These are phyloP conservation scores for Oxygymnocypris stewartii DNA, from an alignment of 2,113 vertebrate species.

Conservation along the genomic window DNA sequence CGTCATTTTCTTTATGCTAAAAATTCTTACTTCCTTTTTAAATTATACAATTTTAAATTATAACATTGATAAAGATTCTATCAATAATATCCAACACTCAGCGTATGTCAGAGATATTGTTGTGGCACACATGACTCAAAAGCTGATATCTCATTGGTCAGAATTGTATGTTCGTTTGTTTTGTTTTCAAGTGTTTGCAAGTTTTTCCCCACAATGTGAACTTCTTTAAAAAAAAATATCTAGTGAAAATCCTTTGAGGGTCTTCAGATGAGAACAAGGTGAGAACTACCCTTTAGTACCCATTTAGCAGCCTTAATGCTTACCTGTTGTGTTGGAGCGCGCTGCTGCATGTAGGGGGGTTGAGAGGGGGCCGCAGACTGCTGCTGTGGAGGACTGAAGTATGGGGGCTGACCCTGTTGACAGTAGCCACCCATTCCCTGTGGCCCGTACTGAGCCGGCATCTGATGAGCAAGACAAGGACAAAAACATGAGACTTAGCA, in stretches of 20 bases:
- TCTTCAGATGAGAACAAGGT: neutral
- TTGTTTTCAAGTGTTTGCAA: neutral
- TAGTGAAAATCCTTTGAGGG: neutral
- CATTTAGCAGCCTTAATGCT: slow-evolving; percentile 49
- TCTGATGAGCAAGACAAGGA: slow-evolving; percentile 73
- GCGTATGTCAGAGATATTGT: too few species aligned
- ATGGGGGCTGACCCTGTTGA: slow-evolving; percentile 87
- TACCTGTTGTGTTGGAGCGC: slow-evolving; percentile 89
- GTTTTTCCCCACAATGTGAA: neutral
- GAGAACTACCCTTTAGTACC: neutral
- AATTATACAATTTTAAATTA: too few species aligned
- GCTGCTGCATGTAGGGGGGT: slow-evolving; percentile 85
- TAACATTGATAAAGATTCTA: neutral
- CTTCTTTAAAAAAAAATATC: neutral
- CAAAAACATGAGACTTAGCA: neutral
- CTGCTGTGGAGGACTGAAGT: slow-evolving; percentile 88
- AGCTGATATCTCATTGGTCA: neutral
- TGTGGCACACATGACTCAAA: neutral
- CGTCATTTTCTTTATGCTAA: neutral
- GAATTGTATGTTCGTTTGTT: too few species aligned
- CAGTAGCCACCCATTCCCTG: slow-evolving; percentile 86
- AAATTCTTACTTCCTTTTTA: neutral
- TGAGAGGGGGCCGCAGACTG: slow-evolving; percentile 84
- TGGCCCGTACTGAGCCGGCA: slow-evolving; percentile 85
- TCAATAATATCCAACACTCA: neutral